Conservation (phyloP, 2,797 vertebrate species). For the Scolopax rusticola region DNA sequence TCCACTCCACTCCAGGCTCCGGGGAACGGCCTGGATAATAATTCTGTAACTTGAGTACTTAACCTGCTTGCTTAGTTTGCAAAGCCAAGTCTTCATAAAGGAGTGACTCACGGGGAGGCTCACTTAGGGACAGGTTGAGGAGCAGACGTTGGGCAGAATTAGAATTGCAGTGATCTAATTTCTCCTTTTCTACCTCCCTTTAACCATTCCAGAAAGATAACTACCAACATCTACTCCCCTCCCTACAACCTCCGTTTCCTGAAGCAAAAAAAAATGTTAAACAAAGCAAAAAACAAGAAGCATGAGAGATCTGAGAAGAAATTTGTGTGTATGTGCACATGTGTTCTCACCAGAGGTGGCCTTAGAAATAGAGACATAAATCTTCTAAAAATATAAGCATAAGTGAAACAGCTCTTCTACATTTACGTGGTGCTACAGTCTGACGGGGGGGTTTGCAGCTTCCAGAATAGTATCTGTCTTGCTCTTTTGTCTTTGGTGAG, state of each 20-base stretch:
- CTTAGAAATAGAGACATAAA: not conserved
- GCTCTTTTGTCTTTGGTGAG: not conserved
- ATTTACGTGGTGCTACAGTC: not conserved
- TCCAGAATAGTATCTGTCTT: not conserved
- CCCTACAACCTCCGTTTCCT: no score
- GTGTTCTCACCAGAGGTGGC: not conserved
- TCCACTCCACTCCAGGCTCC: not conserved
- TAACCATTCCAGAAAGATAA: not conserved
- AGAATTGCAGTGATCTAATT: rapidly evolving
- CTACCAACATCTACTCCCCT: not conserved
- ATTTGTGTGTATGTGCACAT: not conserved
- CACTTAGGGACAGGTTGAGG: not conserved
- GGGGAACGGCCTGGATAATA: not conserved
- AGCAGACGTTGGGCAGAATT: rapidly evolving
- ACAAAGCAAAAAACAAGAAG: not conserved
- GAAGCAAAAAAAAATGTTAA: not conserved
- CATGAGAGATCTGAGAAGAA: not conserved
- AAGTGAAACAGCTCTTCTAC: not conserved
- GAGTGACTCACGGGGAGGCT: not conserved
- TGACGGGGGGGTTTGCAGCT: not conserved
- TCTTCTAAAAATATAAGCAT: not conserved
- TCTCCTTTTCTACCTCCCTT: not conserved
- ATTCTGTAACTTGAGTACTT: conserved; percentile 1
- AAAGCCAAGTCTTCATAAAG: not conserved
- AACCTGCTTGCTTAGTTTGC: not conserved